Evolutionary conservation across 2,113 vertebrate species (phyloP), one percentile per base, ranked within the genome.

Genomic region (Triplophysa siluroides): DNA sequence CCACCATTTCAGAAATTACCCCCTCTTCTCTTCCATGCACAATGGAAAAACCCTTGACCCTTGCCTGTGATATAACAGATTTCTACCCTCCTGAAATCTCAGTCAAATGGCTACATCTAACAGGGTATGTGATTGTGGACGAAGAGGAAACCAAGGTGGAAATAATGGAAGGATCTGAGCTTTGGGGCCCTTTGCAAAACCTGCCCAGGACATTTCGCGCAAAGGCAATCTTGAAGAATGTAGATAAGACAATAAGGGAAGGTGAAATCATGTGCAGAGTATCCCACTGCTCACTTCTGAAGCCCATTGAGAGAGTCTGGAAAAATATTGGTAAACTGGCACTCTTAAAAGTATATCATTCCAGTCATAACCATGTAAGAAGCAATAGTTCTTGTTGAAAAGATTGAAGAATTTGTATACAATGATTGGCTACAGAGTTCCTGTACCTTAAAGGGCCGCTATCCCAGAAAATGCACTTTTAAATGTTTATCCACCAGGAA

Each of bases 171-270:
- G 89, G 89, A 68, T 87, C 83, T 26, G 89, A 92, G 78, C 1
- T 93, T 61, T 93, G 91, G 91, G 93, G 93, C 2, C 92, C 93
- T 1, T 14, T 93, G 19, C 87, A 90, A 81, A 90, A 81, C 6
- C 78, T 88, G 0, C 77, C 86, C 45, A 86, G 83, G 61, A 79
- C 86, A 2, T 93, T 88, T 86, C 87, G 89, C 68, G 88, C 85
- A 23, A 90, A 86, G 0, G 91, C 91, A 29, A 65, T 78, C 7
- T 83, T 94, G 74, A 88, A 41, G 38, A 87, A 79, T 10, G 71
- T 41, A 58, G 14, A 45, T 77, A 88, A 79, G 66, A 76, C 62
- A 54, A 64, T 82, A 43, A 76, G 81, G 61, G 82, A 77, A 60
- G 88, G 78, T 14, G 85, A 88, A 38, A 85, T 93, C 21, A 78